Evolutionary conservation across 2,888 invertebrate species (phyloP).

Genomic region (Eumerus sabulonum): DNA sequence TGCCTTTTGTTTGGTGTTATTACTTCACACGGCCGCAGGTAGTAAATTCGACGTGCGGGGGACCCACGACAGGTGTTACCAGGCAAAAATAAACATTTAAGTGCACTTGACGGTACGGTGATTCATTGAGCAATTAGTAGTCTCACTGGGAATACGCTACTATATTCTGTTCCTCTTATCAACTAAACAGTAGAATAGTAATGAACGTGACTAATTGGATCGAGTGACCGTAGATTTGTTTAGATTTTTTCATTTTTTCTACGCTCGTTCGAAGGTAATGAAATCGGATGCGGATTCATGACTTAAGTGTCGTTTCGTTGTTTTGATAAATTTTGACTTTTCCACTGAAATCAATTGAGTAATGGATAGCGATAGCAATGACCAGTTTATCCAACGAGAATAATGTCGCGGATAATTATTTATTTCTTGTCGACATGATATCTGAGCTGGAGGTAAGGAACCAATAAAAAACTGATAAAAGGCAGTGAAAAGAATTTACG

Average conservation of each 20-base stretch:
- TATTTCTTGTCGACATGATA: too few species aligned
- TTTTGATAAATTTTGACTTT: too few species aligned
- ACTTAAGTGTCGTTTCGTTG: too few species aligned
- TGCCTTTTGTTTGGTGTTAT: slow-evolving; percentile 56
- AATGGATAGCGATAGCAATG: too few species aligned
- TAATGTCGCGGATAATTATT: too few species aligned
- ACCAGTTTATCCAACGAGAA: too few species aligned
- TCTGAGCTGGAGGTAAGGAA: too few species aligned
- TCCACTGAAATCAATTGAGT: too few species aligned
- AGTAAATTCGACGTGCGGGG: neutral
- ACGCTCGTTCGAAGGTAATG: slow-evolving; percentile 1
- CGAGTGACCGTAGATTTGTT: slow-evolving; percentile 28
- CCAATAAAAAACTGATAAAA: too few species aligned
- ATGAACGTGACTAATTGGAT: slow-evolving; percentile 51
- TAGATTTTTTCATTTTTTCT: slow-evolving; percentile 1
- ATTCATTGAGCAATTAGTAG: slow-evolving; percentile 29
- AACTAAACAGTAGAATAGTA: neutral
- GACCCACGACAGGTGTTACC: slow-evolving; percentile 44
- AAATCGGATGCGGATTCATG: neutral
- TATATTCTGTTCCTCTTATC: too few species aligned
- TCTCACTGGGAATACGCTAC: too few species aligned
- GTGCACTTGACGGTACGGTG: slow-evolving; percentile 29
- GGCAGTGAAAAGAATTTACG: too few species aligned
- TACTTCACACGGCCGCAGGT: slow-evolving; percentile 18
- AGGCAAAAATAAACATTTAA: slow-evolving; percentile 12